These are phyloP conservation scores for Ramazzottius varieornatus DNA, from an alignment of 2,888 invertebrate genomes.

Conservation along the genomic window DNA sequence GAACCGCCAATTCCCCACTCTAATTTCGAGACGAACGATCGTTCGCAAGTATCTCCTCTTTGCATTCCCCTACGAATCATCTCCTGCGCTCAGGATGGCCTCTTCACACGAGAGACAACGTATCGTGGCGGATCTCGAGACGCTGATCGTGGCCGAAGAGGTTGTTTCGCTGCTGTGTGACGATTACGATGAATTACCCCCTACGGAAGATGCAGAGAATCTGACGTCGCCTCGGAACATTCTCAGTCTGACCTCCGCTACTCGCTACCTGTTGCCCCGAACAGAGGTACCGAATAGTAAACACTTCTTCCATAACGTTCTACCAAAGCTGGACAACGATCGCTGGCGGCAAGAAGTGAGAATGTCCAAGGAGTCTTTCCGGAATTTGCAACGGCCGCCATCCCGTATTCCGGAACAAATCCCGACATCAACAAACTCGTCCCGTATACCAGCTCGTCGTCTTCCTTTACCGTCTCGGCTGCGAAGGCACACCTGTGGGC, in stretches of 20 bases:
- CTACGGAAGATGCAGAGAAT: too few species aligned
- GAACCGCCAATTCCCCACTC: too few species aligned
- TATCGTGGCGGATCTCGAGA: too few species aligned
- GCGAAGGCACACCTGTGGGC: neutral
- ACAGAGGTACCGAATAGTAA: neutral
- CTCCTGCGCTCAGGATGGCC: too few species aligned
- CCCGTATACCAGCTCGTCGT: neutral
- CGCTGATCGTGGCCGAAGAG: too few species aligned
- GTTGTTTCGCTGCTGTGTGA: too few species aligned
- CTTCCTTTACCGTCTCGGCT: neutral
- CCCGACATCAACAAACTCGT: neutral
- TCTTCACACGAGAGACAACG: too few species aligned
- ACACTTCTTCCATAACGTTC: neutral
- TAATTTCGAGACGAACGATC: too few species aligned
- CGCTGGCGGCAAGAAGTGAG: neutral
- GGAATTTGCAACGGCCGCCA: neutral
- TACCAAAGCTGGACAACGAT: neutral
- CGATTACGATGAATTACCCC: too few species aligned
- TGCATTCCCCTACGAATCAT: too few species aligned
- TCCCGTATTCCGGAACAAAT: neutral
- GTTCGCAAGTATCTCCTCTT: too few species aligned
- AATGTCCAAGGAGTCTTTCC: neutral
- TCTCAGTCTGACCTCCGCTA: neutral
- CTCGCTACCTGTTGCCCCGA: neutral
- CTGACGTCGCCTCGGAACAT: too few species aligned